Evolutionary conservation across 2,797 vertebrate species (phyloP).

Genomic region (Bovichtus diacanthus): DNA sequence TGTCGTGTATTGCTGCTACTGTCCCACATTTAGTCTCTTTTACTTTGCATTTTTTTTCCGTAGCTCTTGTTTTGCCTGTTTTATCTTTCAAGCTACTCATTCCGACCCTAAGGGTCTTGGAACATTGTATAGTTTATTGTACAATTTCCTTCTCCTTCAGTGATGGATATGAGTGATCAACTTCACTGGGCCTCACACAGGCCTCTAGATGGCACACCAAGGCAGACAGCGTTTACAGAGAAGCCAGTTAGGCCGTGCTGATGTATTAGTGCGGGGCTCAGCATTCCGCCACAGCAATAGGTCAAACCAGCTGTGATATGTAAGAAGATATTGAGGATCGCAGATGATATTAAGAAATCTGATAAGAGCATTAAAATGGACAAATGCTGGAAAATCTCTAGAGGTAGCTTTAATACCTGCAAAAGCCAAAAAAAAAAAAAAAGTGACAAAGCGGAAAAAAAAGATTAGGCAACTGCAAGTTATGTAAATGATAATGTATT

Average conservation of each 20-base stretch:
- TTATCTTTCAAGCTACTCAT: background rate
- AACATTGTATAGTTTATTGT: background rate
- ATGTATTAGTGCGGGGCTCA: slow-evolving; percentile 56
- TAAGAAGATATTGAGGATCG: slow-evolving; percentile 32
- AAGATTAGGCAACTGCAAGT: background rate
- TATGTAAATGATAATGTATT: background rate
- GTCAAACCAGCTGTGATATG: slow-evolving; percentile 53
- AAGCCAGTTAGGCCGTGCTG: slow-evolving; percentile 45
- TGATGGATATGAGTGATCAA: slow-evolving; percentile 51
- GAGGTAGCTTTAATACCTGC: background rate
- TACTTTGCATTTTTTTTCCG: background rate
- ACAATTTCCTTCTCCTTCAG: slow-evolving; percentile 5
- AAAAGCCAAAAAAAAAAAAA: slow-evolving; percentile 1
- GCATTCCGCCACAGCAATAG: slow-evolving; percentile 54
- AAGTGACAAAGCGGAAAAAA: slow-evolving; percentile 2
- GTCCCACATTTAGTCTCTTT: background rate
- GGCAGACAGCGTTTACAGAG: slow-evolving; percentile 70
- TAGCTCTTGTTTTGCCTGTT: background rate
- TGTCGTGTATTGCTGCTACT: background rate
- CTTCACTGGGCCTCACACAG: slow-evolving; percentile 59
- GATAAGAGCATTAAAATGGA: slow-evolving; percentile 22
- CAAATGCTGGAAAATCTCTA: slow-evolving; percentile 6
- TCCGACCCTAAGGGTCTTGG: background rate
- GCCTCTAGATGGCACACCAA: slow-evolving; percentile 87
- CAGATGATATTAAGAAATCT: slow-evolving; percentile 36